phyloP scores from a whole-genome alignment of 2,113 vertebrate species.

The Tursiops truncatus region DNA sequence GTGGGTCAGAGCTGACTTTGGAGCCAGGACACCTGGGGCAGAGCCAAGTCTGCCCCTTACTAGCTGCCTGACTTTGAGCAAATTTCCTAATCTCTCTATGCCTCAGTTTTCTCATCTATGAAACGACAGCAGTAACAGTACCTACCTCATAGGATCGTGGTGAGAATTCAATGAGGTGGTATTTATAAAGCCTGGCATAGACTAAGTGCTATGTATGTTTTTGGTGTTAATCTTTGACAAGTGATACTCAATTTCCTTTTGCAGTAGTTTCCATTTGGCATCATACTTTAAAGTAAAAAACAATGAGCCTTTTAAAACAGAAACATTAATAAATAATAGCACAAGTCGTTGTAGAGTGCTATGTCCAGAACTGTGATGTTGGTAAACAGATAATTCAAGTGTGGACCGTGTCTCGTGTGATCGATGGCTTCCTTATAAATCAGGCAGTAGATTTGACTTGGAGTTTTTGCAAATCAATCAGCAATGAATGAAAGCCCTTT shows the following conservation, averaged over 20 bases:
- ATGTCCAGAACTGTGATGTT: neutral
- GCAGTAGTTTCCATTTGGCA: neutral
- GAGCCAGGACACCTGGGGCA: neutral
- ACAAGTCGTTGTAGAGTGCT: neutral
- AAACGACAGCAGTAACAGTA: neutral
- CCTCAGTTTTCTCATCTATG: neutral
- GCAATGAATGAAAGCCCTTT: neutral
- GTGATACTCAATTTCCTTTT: neutral
- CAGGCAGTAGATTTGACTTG: neutral
- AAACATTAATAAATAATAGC: constrained; percentile 38
- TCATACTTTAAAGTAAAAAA: neutral
- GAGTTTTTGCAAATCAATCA: neutral
- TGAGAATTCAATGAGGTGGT: neutral
- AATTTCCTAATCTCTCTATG: neutral
- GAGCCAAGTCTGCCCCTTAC: neutral
- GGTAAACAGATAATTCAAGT: neutral
- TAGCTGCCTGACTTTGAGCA: neutral
- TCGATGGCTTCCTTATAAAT: neutral
- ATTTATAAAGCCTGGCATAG: neutral
- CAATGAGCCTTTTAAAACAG: constrained; percentile 14
- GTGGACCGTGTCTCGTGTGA: neutral
- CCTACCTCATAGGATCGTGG: neutral
- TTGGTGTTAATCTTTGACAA: constrained; percentile 34
- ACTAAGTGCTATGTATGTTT: neutral
- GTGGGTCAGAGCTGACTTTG: neutral